Conservation (phyloP, 2,888 invertebrate genomes). For the Proisotoma minuta region DNA sequence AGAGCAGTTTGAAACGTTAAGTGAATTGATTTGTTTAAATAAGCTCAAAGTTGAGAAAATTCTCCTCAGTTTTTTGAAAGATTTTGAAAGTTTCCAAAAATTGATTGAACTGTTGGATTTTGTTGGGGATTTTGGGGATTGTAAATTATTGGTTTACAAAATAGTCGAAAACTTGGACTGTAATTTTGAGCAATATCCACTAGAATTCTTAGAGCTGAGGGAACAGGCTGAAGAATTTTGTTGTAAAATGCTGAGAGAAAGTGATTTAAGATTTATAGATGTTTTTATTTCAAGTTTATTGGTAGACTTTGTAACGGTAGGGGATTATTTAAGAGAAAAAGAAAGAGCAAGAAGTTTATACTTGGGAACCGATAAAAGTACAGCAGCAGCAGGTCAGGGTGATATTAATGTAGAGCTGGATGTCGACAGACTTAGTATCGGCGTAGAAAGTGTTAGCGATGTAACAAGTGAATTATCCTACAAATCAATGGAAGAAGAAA, state of each 20-base stretch:
- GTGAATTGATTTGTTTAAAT: background rate
- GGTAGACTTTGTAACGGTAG: background rate
- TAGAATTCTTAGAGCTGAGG: background rate
- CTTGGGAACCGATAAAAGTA: background rate
- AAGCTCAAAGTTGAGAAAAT: background rate
- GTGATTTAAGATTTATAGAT: background rate
- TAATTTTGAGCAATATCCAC: background rate
- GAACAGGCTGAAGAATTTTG: constrained; percentile 2
- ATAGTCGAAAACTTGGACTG: background rate
- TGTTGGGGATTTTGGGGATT: background rate
- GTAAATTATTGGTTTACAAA: background rate
- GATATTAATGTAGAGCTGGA: background rate
- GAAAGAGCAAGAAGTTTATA: background rate
- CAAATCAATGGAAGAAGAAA: background rate
- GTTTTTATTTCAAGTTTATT: background rate
- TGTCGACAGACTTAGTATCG: background rate
- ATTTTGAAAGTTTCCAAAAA: background rate
- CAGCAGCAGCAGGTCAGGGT: background rate
- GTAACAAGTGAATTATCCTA: background rate
- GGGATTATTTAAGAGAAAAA: background rate
- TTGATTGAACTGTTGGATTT: background rate
- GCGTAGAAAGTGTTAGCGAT: background rate
- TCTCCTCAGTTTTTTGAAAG: background rate
- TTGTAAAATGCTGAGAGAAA: background rate
- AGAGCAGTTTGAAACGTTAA: background rate